Percentiles rank a stretch among this genome's conserved stretches.
These are phyloP conservation scores for Drosophila tripunctata DNA, from an alignment of 2,888 invertebrate genomes.

Conservation along the genomic window DNA sequence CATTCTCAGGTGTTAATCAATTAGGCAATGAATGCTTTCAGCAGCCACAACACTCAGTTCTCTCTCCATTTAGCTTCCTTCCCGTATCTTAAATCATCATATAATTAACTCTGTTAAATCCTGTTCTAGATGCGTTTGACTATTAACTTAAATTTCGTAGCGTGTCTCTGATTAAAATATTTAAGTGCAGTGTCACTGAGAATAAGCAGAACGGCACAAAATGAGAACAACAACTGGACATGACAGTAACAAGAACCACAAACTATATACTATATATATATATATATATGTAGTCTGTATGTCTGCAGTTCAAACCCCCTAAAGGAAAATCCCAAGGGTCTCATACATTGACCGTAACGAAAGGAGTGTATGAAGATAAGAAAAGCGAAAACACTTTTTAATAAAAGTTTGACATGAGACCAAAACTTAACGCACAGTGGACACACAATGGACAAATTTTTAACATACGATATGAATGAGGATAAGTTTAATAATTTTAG, in stretches of 20 bases:
- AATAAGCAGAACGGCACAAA: not conserved
- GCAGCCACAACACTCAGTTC: not conserved
- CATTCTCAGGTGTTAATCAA: constrained; percentile 67
- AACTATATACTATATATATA: too few species aligned
- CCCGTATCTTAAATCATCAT: not conserved
- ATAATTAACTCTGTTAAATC: constrained; percentile 23
- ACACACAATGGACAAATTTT: not conserved
- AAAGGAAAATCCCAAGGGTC: constrained; percentile 39
- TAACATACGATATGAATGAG: too few species aligned
- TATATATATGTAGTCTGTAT: too few species aligned
- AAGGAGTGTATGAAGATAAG: constrained; percentile 42
- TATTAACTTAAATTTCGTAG: constrained; percentile 30
- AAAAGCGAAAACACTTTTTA: constrained; percentile 60
- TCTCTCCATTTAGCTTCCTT: not conserved
- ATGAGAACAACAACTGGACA: not conserved
- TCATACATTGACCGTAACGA: constrained; percentile 41
- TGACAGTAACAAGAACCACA: not conserved
- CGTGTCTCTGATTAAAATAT: constrained; percentile 59
- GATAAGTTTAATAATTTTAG: too few species aligned
- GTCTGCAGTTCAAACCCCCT: constrained; percentile 6
- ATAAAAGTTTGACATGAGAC: constrained; percentile 56
- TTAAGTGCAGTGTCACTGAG: constrained; percentile 31
- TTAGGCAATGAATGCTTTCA: constrained; percentile 44
- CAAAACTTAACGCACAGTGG: constrained; percentile 37
- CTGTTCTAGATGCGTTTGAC: constrained; percentile 28